Evolutionary conservation across 2,888 invertebrate genomes (phyloP), one percentile per base, ranked within the genome.

Genomic region (Zele albiditarsus): DNA sequence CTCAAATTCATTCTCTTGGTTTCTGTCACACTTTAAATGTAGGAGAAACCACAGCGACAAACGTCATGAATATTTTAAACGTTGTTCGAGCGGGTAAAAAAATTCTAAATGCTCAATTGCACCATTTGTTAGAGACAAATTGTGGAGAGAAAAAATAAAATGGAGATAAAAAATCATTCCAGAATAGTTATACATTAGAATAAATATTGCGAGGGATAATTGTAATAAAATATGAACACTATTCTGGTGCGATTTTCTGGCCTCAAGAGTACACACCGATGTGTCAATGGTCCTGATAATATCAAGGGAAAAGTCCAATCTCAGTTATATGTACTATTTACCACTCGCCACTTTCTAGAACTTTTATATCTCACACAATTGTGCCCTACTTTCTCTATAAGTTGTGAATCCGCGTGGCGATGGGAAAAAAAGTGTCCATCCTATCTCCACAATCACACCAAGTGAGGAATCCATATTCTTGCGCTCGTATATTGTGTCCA

Each of bases 321-420:
- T 53, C 53, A 20, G 53, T 53, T 20, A 8, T 20, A 3, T 53
- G n/a, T 53, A n/a, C 20, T 53, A 69, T 33, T 63, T 23, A 71
- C 46, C 53, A 38, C 20, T 33, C 28, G 63, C 49, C 63, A 71
- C 49, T 49, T 42, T 49, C 20, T 46, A 62, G 6, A 71, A 63
- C 53, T 71, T 63, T 71, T 71, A 31, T 49, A 46, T 62, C 71
- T 2, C 53, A 53, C n/a, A 46, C 71, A 49, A 71, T 71, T 46
- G 60, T 49, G 62, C 23, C 46, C 28, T 71, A 31, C n/a, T 31
- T 60, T 6, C n/a, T 62, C 46, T 20, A 53, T 28, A 62, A 28
- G 23, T 46, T 60, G 62, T 46, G 38, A 58, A 57, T 68, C 53
- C 28, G 53, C 20, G 28, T n/a, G n/a, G 46, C 58, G 28, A 38